phyloP scores from a whole-genome alignment of 2,113 vertebrate species.

The Caranx melampygus region DNA sequence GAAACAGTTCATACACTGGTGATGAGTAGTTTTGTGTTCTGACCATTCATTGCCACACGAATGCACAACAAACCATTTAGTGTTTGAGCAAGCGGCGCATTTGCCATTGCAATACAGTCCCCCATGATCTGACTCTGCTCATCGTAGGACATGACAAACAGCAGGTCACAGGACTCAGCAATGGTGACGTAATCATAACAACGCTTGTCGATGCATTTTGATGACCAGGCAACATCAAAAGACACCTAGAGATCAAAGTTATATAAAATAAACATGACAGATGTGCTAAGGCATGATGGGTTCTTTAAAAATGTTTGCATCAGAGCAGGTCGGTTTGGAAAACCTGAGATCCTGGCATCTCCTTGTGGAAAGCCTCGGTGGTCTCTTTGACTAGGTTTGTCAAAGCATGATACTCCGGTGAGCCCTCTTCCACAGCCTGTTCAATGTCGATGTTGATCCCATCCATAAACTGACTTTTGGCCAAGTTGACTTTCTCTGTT shows the following conservation, averaged over 20 bases:
- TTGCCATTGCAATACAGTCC: constrained; percentile 92
- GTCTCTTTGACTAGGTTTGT: constrained; percentile 92
- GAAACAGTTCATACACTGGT: background rate
- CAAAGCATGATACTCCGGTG: constrained; percentile 89
- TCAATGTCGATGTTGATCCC: constrained; percentile 98
- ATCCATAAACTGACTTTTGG: constrained; percentile 94
- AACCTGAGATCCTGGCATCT: constrained; percentile 96
- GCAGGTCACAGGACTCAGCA: constrained; percentile 91
- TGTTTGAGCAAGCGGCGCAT: constrained; percentile 90
- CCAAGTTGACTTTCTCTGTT: constrained; percentile 85
- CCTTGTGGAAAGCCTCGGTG: constrained; percentile 89
- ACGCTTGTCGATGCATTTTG: constrained; percentile 88
- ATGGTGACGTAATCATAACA: constrained; percentile 94
- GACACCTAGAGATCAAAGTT: constrained; percentile 86
- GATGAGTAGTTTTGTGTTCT: background rate
- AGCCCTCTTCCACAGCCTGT: constrained; percentile 84
- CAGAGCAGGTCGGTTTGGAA: background rate
- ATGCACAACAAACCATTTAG: constrained; percentile 84
- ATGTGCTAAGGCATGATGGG: rapidly evolving
- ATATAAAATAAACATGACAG: background rate
- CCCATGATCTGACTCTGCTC: constrained; percentile 93
- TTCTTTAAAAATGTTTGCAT: background rate
- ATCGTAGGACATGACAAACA: constrained; percentile 99
- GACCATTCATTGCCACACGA: background rate
- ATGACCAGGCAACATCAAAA: constrained; percentile 96